These are phyloP conservation scores for Neoseiulus cucumeris DNA, from an alignment of 1,140 invertebrate genomes.

Conservation along the genomic window DNA sequence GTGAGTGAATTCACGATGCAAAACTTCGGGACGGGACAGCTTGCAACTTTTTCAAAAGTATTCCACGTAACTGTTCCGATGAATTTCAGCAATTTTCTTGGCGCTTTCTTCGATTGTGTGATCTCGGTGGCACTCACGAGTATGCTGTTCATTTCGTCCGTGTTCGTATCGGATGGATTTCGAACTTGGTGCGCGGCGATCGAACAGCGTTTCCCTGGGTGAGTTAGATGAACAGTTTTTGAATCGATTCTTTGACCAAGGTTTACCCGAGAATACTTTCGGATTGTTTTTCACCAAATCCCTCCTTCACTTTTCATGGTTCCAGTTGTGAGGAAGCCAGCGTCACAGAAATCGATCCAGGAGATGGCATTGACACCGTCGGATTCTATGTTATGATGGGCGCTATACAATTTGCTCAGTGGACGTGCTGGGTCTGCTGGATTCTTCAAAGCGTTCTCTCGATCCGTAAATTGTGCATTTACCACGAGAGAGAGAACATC, in stretches of 20 bases:
- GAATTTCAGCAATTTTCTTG: slow-evolving; percentile 54
- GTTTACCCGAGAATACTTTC: too few species aligned
- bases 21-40: too few species aligned
- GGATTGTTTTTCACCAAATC: too few species aligned
- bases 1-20: slow-evolving; percentile 24
- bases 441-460: slow-evolving; percentile 60
- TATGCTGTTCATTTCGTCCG: slow-evolving; percentile 52
- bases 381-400: slow-evolving; percentile 72
- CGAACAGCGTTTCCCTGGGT: slow-evolving; percentile 62
- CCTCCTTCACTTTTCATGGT: too few species aligned
- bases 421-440: slow-evolving; percentile 69
- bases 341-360: slow-evolving; percentile 53
- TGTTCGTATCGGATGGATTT: slow-evolving; percentile 72
- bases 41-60: too few species aligned
- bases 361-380: slow-evolving; percentile 53
- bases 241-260: too few species aligned
- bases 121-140: slow-evolving; percentile 46
- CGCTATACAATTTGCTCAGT: slow-evolving; percentile 68
- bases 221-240: too few species aligned
- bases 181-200: slow-evolving; percentile 75
- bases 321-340: slow-evolving; percentile 62
- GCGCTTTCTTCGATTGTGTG: slow-evolving; percentile 66
- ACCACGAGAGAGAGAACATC: slow-evolving; percentile 76
- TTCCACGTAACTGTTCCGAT: too few species aligned
- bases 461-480: slow-evolving; percentile 60